phyloP scores from a whole-genome alignment of 2,797 vertebrate genomes.

The Urosaurus nigricauda region DNA sequence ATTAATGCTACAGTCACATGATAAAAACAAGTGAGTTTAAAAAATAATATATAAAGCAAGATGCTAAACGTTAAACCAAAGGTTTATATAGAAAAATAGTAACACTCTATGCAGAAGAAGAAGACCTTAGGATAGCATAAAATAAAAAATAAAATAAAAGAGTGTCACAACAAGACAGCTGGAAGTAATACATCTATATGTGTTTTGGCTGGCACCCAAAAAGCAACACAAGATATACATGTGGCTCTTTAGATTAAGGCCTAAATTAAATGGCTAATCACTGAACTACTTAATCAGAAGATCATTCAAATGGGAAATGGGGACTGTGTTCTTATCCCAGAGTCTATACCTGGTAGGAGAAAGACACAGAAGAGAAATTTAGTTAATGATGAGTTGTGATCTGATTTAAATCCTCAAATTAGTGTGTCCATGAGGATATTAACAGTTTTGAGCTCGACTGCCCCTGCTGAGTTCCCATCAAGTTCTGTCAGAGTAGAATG shows the following conservation, averaged over 20 bases:
- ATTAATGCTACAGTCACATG: neutral
- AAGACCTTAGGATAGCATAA: neutral
- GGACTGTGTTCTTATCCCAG: neutral
- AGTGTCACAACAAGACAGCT: neutral
- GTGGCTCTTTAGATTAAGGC: neutral
- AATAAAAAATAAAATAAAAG: neutral
- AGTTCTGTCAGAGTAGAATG: too few relatives aligned
- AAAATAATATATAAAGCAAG: neutral
- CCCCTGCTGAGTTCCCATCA: too few relatives aligned
- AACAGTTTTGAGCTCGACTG: too few relatives aligned
- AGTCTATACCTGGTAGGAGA: neutral
- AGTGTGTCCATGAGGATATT: neutral
- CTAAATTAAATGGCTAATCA: neutral
- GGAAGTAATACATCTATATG: constrained; percentile 5
- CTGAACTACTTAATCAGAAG: neutral
- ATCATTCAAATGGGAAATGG: neutral
- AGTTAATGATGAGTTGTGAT: neutral
- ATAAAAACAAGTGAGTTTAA: neutral
- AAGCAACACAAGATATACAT: neutral
- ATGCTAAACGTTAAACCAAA: neutral
- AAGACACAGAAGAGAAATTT: neutral
- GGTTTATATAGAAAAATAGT: neutral
- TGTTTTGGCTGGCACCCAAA: neutral
- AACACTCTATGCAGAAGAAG: neutral
- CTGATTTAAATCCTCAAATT: neutral